These are phyloP conservation scores for Halocynthia aurantium DNA, from an alignment of 23 tunicate genomes.

Conservation along the genomic window DNA sequence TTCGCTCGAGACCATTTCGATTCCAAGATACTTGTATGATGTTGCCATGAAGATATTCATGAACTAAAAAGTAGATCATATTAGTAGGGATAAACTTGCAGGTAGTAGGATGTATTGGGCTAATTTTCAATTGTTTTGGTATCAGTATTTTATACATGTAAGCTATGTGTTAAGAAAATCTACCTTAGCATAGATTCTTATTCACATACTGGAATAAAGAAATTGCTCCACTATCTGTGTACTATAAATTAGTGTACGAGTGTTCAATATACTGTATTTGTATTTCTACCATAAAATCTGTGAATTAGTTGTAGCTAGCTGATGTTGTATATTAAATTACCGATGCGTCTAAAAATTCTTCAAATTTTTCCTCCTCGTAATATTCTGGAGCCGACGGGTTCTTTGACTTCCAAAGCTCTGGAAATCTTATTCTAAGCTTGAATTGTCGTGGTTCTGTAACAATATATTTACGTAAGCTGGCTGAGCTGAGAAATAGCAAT, in stretches of 20 bases:
- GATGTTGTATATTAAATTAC: background rate
- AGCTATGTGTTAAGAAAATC: no score
- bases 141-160: no score
- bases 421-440: background rate
- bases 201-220: no score
- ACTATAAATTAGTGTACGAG: no score
- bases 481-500: background rate
- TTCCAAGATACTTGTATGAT: conserved; percentile 11
- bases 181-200: no score
- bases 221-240: no score
- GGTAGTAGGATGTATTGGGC: no score
- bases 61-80: background rate
- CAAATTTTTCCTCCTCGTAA: background rate
- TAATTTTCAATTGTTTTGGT: no score
- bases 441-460: conserved; percentile 23
- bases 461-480: background rate
- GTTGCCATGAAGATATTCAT: conserved; percentile 1
- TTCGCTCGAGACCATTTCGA: background rate
- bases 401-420: background rate
- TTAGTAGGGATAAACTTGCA: no score
- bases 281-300: no score
- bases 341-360: conserved; percentile 13
- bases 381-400: conserved; percentile 18
- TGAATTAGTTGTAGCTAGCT: no score
- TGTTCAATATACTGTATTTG: no score